These are phyloP conservation scores for Siphamia tubifer DNA, from an alignment of 2,113 vertebrate species.

Conservation along the genomic window DNA sequence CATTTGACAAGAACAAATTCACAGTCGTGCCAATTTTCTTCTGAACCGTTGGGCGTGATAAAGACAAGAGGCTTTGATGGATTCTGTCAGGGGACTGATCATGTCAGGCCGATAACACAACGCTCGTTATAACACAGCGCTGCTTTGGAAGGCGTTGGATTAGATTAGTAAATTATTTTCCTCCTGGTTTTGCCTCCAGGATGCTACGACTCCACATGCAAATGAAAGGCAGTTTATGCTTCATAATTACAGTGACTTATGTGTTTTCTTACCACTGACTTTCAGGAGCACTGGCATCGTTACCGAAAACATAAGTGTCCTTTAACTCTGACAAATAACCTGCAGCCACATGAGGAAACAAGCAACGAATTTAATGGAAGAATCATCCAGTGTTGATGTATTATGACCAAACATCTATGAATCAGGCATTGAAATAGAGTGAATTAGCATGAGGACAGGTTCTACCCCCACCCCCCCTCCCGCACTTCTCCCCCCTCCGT, in stretches of 20 bases:
- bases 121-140: conserved; percentile 51
- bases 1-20: conserved; percentile 76
- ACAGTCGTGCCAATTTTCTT: conserved; percentile 70
- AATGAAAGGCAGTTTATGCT: conserved; percentile 32
- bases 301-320: no score
- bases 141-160: conserved; percentile 70
- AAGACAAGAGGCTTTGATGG: conserved; percentile 68
- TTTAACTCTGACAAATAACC: conserved; percentile 59
- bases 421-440: conserved; percentile 66
- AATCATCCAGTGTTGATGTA: conserved; percentile 68
- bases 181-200: conserved; percentile 53
- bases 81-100: conserved; percentile 69
- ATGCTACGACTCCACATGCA: conserved; percentile 18
- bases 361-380: conserved; percentile 60
- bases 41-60: conserved; percentile 55
- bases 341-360: conserved; percentile 37
- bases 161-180: conserved; percentile 64
- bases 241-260: conserved; percentile 7
- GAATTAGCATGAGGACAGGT: conserved; percentile 67
- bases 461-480: conserved; percentile 61
- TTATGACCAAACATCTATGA: conserved; percentile 69
- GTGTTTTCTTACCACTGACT: conserved; percentile 16
- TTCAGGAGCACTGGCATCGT: no score
- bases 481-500: conserved; percentile 58
- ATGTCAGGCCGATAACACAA: conserved; percentile 61